A percentile compares a stretch with the other conserved stretches of the same genome.
Conservation (phyloP, 2,797 vertebrate genomes). For the Syngnathus rostellatus region DNA sequence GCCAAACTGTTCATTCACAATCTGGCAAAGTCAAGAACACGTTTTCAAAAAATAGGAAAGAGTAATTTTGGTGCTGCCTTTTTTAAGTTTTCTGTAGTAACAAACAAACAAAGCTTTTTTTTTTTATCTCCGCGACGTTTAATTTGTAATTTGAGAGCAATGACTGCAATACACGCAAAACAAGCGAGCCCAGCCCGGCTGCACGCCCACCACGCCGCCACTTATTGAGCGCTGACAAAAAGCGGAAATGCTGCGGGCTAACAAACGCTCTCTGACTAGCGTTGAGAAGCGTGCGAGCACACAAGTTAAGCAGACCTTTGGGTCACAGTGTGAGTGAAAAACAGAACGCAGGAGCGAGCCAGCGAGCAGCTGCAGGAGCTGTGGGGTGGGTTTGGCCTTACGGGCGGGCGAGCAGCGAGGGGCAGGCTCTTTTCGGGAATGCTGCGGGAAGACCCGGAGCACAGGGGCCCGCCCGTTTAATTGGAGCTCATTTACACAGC, state of each 20-base stretch:
- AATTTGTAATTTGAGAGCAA: constrained; percentile 46
- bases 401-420: constrained; percentile 55
- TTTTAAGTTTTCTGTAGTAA: background rate
- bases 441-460: constrained; percentile 57
- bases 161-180: constrained; percentile 62
- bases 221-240: constrained; percentile 53
- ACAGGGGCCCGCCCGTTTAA: constrained; percentile 67
- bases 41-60: too few relatives aligned
- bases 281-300: constrained; percentile 8
- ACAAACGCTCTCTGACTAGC: constrained; percentile 30
- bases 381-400: constrained; percentile 64
- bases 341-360: constrained; percentile 57
- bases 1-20: too few relatives aligned
- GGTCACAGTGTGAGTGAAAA: constrained; percentile 66
- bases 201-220: constrained; percentile 52
- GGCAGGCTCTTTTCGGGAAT: constrained; percentile 42
- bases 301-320: constrained; percentile 63
- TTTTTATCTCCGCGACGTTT: constrained; percentile 13
- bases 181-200: constrained; percentile 16
- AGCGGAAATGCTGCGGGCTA: constrained; percentile 57
- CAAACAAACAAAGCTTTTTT: background rate
- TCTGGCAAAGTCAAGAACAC: too few relatives aligned
- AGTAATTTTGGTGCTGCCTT: background rate
- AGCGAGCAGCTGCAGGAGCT: constrained; percentile 68
- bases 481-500: constrained; percentile 76